A percentile compares a stretch with the other conserved stretches of the same genome.
Conservation (phyloP, 2,113 vertebrate species). For the Festucalex cinctus region DNA sequence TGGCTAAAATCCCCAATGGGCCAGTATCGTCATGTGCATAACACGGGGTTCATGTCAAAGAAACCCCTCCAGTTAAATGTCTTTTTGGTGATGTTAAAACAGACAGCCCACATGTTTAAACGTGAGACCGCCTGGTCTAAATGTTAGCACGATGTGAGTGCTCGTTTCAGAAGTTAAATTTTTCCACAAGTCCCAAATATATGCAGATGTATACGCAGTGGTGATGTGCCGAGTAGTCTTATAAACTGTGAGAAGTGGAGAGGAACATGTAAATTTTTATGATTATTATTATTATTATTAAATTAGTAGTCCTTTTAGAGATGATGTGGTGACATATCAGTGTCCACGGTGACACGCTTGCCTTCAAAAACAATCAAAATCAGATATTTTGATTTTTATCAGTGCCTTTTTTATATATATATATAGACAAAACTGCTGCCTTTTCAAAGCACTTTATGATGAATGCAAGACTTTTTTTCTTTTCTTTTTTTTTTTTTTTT, state of each 20-base stretch:
- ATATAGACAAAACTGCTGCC: constrained; percentile 55
- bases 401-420: constrained; percentile 61
- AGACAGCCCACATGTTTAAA: background rate
- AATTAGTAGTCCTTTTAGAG: constrained; percentile 17
- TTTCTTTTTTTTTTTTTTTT: constrained; percentile 40
- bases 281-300: background rate
- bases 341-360: constrained; percentile 18
- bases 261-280: background rate
- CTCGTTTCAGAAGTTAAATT: constrained; percentile 19
- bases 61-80: background rate
- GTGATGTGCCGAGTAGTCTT: constrained; percentile 10
- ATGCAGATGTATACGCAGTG: constrained; percentile 16
- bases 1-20: background rate
- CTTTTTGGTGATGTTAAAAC: background rate
- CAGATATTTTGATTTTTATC: constrained; percentile 50
- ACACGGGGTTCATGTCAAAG: background rate
- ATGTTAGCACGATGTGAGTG: background rate
- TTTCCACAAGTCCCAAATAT: constrained; percentile 14
- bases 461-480: constrained; percentile 22
- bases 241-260: constrained; percentile 6
- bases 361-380: constrained; percentile 50
- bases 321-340: constrained; percentile 13
- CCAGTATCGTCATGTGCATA: background rate
- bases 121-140: background rate
- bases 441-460: constrained; percentile 69